Base-by-base conservation (phyloP, 1,140 invertebrate genomes). In the Plutomurus gul region DNA sequence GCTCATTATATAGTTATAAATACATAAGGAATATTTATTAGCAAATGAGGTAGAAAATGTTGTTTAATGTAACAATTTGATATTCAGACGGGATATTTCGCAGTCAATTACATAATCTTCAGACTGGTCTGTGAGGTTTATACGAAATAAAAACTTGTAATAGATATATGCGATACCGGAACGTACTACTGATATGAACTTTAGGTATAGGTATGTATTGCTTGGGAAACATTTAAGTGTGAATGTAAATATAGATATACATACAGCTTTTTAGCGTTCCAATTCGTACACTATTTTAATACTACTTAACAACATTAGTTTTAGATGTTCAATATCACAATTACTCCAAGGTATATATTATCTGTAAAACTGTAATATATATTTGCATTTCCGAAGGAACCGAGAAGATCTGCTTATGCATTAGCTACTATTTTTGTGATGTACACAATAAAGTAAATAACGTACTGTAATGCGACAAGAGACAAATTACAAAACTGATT, bases 21-120 rank as follows among this genome's bases (percentile, higher is more conserved):
- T n/a, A 43, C n/a, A 43, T 13, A 13, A 43, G n/a, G 11, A 43
- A 4, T 43, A 65, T 27, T 36, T 27, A 65, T 65, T 30, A 33
- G 56, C 56, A 65, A 65, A 65, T 33, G 56, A 65, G 56, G 56
- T 65, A 65, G 56, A 65, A 65, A 65, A 65, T 65, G 56, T 43
- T 43, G n/a, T 10, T 43, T 2, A 13, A 43, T n/a, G n/a, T n/a
- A 43, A 43, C 39, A 43, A n/a, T 13, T n/a, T 43, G n/a, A 10
- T 43, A 43, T n/a, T 13, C 11, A 43, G n/a, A 3, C n/a, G 11
- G 2, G n/a, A 43, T 43, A 43, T 13, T 8, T 43, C n/a, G n/a
- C n/a, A 43, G n/a, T n/a, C 11, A 43, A 43, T n/a, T 16, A 47
- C 13, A n/a, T 20, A 47, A 47, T 47, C 13, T 47, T n/a, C 10